Conservation (phyloP, 1,140 invertebrate species). For the Holcopasites calliopsidis region DNA sequence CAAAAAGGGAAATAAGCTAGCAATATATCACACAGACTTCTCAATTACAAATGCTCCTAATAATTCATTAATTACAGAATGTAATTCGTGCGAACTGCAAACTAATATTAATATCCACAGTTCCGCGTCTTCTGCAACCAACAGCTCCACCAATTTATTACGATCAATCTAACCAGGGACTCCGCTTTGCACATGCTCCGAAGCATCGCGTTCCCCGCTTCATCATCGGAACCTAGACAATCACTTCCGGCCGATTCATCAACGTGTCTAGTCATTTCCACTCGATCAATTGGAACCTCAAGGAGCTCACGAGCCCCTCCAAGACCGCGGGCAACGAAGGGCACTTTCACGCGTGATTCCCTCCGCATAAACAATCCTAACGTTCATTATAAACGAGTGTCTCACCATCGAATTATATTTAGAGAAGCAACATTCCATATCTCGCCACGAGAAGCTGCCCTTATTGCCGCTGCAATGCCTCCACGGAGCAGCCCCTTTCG, state of each 20-base stretch:
- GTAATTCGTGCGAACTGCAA: too few relatives aligned
- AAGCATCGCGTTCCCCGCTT: constrained; percentile 8
- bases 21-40: too few relatives aligned
- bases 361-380: constrained; percentile 21
- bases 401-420: constrained; percentile 28
- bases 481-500: neutral
- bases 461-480: constrained; percentile 4
- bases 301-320: constrained; percentile 32
- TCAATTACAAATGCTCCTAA: too few relatives aligned
- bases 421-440: neutral
- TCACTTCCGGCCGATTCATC: constrained; percentile 42
- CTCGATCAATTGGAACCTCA: neutral
- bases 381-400: constrained; percentile 31
- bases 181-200: too few relatives aligned
- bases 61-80: too few relatives aligned
- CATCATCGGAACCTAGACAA: neutral
- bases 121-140: too few relatives aligned
- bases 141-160: too few relatives aligned
- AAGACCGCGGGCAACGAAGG: too few relatives aligned
- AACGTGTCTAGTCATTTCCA: constrained; percentile 18
- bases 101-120: too few relatives aligned
- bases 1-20: too few relatives aligned
- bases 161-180: too few relatives aligned
- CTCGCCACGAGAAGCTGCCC: neutral
- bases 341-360: neutral